A percentile compares a stretch with the other conserved stretches of the same genome.
Evolutionary conservation across 2,888 invertebrate genomes (phyloP).

Genomic region (Pachydiplax longipennis): DNA sequence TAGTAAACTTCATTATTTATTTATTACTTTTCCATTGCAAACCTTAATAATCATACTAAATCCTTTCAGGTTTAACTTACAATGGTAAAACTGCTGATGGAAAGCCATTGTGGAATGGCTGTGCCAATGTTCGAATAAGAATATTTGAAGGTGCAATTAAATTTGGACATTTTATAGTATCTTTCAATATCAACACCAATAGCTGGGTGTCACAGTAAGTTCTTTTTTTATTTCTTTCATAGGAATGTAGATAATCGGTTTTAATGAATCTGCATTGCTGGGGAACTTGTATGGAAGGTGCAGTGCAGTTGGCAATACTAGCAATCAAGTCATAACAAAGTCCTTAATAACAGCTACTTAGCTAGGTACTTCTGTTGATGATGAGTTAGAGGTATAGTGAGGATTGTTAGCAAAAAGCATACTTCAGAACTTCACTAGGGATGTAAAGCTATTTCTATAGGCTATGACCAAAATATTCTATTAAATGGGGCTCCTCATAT

Average conservation of each 20-base stretch:
- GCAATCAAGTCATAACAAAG: too few species aligned
- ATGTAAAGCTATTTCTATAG: too few species aligned
- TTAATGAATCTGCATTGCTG: not conserved
- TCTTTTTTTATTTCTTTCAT: constrained; percentile 7
- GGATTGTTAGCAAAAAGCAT: too few species aligned
- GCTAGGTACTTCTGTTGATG: too few species aligned
- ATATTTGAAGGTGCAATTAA: constrained; percentile 83
- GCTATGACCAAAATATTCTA: too few species aligned
- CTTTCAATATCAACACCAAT: constrained; percentile 97
- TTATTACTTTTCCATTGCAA: constrained; percentile 4
- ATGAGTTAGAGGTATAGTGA: too few species aligned
- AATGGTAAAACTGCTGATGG: constrained; percentile 75
- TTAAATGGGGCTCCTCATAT: too few species aligned
- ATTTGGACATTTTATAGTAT: constrained; percentile 86
- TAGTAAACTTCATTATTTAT: constrained; percentile 52
- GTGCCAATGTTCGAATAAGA: constrained; percentile 85
- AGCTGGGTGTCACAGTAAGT: constrained; percentile 84
- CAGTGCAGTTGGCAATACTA: not conserved
- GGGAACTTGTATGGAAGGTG: not conserved
- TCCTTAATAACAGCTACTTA: too few species aligned
- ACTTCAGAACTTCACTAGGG: too few species aligned
- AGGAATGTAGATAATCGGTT: too few species aligned
- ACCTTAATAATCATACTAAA: not conserved
- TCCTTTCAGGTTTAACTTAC: constrained; percentile 76
- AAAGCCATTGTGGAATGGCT: constrained; percentile 81